Conservation (phyloP, 1,140 invertebrate species). For the Antheraea mylitta region DNA sequence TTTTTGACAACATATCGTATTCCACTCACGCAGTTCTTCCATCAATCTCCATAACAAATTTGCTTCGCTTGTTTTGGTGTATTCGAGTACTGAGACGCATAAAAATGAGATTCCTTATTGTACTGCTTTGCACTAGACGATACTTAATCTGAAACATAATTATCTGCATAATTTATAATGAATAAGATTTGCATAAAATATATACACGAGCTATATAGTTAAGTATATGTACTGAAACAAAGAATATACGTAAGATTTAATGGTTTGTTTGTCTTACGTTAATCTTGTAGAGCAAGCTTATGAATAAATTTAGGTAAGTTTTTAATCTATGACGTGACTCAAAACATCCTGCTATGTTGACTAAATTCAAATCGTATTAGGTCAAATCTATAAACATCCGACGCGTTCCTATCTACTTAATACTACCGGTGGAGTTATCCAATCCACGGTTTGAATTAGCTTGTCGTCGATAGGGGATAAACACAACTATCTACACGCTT, state of each 20-base stretch:
- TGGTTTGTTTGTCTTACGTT: too few species aligned
- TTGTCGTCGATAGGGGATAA: background rate
- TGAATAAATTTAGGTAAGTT: background rate
- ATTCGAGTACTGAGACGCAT: constrained; percentile 36
- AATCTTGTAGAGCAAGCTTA: background rate
- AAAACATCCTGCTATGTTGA: background rate
- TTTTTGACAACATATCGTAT: constrained; percentile 53
- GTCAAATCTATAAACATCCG: background rate
- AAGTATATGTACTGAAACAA: too few species aligned
- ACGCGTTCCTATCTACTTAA: background rate
- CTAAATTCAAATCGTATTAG: background rate
- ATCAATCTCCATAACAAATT: constrained; percentile 59
- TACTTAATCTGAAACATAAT: background rate
- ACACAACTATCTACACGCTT: background rate
- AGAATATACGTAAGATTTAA: too few species aligned
- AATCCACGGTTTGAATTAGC: background rate
- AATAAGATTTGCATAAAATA: background rate
- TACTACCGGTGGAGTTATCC: background rate
- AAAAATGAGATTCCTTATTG: constrained; percentile 12
- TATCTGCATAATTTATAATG: background rate
- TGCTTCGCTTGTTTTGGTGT: constrained; percentile 37
- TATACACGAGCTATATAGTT: background rate
- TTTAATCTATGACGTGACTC: background rate
- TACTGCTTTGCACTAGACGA: background rate
- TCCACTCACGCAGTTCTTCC: constrained; percentile 38